Conservation (phyloP, 2,797 vertebrate species). For the Crocidura indochinensis region DNA sequence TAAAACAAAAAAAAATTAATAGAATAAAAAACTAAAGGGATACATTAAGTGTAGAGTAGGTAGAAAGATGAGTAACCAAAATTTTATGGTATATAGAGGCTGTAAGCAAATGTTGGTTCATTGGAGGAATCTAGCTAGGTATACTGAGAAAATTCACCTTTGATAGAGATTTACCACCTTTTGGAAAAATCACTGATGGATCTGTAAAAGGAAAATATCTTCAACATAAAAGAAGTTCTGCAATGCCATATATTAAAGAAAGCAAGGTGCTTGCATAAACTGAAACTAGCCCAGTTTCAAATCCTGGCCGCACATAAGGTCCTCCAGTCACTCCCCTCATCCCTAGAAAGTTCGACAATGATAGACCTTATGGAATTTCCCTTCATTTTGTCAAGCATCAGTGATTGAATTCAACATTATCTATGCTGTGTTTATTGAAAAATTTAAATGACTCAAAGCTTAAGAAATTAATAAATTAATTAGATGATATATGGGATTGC, state of each 20-base stretch:
- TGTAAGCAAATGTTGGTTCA: background rate
- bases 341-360: background rate
- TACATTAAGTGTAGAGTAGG: background rate
- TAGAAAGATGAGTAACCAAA: background rate
- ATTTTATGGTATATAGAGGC: background rate
- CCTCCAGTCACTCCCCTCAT: too few relatives aligned
- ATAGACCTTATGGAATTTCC: background rate
- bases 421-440: conserved; percentile 26
- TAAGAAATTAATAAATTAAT: conserved; percentile 39
- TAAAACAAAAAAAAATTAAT: too few relatives aligned
- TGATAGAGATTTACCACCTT: background rate
- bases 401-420: conserved; percentile 13
- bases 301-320: too few relatives aligned
- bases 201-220: background rate
- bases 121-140: background rate
- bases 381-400: background rate
- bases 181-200: background rate
- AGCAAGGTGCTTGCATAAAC: too few relatives aligned
- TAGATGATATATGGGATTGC: background rate
- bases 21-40: background rate
- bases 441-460: conserved; percentile 20
- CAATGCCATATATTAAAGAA: too few relatives aligned
- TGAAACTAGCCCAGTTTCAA: too few relatives aligned
- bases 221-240: background rate
- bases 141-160: background rate